These are phyloP conservation scores for Bubalus kerabau DNA, from an alignment of 2,113 vertebrate species.

Conservation along the genomic window DNA sequence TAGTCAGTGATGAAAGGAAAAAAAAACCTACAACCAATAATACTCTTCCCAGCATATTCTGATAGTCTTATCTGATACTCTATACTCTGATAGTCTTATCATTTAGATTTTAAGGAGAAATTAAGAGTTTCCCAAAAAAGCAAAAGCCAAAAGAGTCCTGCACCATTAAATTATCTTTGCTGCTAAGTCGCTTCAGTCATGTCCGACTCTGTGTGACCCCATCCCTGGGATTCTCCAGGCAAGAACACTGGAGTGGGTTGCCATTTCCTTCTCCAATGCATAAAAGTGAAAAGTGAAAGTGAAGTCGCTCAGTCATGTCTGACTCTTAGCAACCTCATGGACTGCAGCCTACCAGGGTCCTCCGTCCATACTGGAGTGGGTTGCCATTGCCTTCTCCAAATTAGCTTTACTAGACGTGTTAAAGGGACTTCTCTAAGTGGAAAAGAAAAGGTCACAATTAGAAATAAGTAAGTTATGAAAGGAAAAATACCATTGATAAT, in stretches of 20 bases:
- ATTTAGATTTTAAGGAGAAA: background rate
- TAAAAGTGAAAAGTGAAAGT: too few relatives aligned
- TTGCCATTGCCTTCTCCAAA: background rate
- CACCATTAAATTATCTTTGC: background rate
- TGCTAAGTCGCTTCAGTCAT: too few relatives aligned
- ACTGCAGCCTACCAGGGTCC: too few relatives aligned
- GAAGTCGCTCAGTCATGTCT: too few relatives aligned
- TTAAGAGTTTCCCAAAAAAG: background rate
- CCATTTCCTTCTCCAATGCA: too few relatives aligned
- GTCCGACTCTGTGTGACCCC: too few relatives aligned
- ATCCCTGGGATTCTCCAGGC: too few relatives aligned
- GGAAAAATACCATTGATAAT: background rate
- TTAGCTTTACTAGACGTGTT: background rate
- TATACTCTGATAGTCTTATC: background rate
- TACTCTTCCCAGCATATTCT: background rate
- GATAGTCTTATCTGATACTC: background rate
- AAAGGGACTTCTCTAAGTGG: background rate
- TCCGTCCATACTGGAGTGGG: too few relatives aligned
- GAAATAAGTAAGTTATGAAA: background rate
- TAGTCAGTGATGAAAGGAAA: background rate
- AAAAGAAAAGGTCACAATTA: background rate
- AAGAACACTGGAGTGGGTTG: too few relatives aligned
- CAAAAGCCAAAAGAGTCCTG: background rate
- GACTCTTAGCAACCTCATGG: too few relatives aligned
- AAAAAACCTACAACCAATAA: background rate